Conservation (phyloP, 2,113 vertebrate genomes). For the Cacatua alba region DNA sequence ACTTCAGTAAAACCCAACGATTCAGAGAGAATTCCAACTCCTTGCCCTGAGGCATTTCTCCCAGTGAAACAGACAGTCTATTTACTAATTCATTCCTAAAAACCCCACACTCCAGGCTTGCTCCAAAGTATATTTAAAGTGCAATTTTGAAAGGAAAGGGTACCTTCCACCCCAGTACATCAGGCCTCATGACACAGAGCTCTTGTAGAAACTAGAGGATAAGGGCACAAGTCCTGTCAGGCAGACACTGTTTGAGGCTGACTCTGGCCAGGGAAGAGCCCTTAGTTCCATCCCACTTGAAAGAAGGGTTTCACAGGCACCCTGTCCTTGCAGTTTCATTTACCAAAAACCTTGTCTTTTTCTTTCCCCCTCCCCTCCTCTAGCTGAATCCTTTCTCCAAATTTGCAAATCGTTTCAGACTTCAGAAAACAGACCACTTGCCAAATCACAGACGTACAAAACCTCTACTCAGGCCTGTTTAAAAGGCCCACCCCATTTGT, state of each 20-base stretch:
- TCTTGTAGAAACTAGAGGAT: neutral
- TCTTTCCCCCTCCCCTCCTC: neutral
- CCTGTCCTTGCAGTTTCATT: neutral
- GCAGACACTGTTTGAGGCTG: neutral
- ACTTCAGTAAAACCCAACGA: neutral
- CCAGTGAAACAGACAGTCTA: neutral
- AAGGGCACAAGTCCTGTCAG: neutral
- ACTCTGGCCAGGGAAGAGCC: neutral
- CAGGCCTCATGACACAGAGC: rapidly evolving
- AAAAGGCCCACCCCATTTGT: conserved; percentile 50
- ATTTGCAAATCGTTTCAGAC: conserved; percentile 23
- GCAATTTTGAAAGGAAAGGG: neutral
- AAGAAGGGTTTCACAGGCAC: neutral
- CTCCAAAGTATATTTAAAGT: neutral
- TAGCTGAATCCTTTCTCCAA: neutral
- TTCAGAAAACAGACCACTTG: neutral
- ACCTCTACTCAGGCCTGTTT: neutral
- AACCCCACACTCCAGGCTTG: neutral
- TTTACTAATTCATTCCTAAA: neutral
- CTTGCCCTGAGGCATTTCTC: neutral
- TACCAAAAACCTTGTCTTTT: neutral
- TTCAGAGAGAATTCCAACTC: neutral
- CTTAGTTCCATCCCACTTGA: neutral
- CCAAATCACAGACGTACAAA: conserved; percentile 30
- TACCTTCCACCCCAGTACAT: neutral